Conservation (phyloP, 37 sponge, comb jelly and placozoan genomes). For the Bolinopsis microptera region DNA sequence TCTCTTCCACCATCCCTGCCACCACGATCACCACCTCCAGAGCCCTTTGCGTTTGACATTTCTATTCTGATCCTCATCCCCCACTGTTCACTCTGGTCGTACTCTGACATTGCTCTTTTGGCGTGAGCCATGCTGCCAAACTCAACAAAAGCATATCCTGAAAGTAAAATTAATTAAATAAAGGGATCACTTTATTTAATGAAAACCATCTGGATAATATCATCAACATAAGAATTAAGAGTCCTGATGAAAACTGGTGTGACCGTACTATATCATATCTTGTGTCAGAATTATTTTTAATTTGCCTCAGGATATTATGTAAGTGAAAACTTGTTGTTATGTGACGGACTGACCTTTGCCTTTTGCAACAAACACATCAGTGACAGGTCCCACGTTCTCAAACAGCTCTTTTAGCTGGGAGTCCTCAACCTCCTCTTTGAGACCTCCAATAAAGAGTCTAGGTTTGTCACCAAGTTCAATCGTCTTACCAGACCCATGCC, state of each 20-base stretch:
- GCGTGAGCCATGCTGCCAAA: conserved; percentile 61
- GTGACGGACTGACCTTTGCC: no score
- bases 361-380: conserved; percentile 24
- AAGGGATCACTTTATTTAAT: no score
- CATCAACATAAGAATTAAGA: no score
- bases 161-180: neutral
- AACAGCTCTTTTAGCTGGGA: conserved; percentile 28
- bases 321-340: no score
- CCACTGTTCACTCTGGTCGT: neutral
- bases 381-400: conserved; percentile 43
- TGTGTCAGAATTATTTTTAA: no score
- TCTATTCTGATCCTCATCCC: conserved; percentile 11
- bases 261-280: no score
- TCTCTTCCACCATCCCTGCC: neutral
- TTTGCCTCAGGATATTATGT: no score
- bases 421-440: neutral
- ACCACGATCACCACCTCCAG: neutral
- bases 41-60: conserved; percentile 17
- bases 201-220: no score
- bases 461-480: conserved; percentile 48
- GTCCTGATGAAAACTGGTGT: no score
- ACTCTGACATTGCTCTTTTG: conserved; percentile 3
- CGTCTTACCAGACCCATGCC: neutral
- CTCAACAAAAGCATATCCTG: conserved; percentile 65
- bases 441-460: conserved; percentile 32